Evolutionary conservation across 2,797 vertebrate species (phyloP), one percentile per base, ranked within the genome.

Genomic region (Fratercula arctica): DNA sequence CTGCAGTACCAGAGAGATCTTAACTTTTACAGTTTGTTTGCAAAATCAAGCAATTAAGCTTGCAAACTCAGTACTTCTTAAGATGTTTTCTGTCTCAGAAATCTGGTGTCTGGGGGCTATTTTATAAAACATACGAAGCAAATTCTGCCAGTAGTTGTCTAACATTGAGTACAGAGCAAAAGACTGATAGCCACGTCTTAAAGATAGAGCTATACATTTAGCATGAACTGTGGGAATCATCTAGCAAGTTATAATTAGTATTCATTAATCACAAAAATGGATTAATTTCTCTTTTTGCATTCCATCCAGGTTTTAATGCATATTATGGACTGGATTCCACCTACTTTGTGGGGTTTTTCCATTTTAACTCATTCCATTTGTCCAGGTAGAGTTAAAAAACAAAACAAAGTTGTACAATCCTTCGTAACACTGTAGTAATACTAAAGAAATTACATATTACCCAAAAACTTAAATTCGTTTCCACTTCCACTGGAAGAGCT

Each of bases 1-100:
- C 57, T 56, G 33, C 13, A 25, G 13, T 66, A 51, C 50, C 53
- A 74, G 24, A 57, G 54, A 87, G 51, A 56, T 78, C 45, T 54
- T 59, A 89, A 92, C 57, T 69, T 94, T 39, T 37, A 45, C 48
- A 48, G 46, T 87, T 82, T 79, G 11, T 64, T 80, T 80, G 66
- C 46, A 72, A 96, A 89, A 82, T 80, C 84, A 67, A 87, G 67
- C 59, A 91, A 74, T 93, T 95, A 93, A 79, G 63, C 54, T 81
- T 57, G 82, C 24, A 53, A 48, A 56, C 28, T 90, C 35, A 60
- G 43, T 76, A 89, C n/a, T 83, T 53, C 64, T 51, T 20, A 68
- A 68, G 82, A 79, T 6, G 6, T 54, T 84, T 64, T 80, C 76
- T 28, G 8, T 76, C 56, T 92, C 73, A 78, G 48, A 75, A 93